Evolutionary conservation across 2,113 vertebrate species (phyloP), one percentile per base, ranked within the genome.

Genomic region (Ptyas mucosa): DNA sequence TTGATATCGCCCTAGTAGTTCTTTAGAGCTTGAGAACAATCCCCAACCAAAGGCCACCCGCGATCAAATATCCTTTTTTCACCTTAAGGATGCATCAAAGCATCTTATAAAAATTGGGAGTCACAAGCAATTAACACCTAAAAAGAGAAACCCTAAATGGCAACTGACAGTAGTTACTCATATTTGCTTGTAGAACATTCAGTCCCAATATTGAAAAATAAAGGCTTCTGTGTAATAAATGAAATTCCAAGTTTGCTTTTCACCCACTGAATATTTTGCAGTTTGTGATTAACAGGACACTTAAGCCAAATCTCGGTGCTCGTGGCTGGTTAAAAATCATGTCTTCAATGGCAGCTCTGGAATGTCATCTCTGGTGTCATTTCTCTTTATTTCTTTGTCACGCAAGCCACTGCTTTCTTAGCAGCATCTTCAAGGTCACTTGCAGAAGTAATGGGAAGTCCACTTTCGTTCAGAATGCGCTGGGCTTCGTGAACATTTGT

Each of bases 401-500:
- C 98, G 4, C 98, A 98, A 11, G 98, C 99, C 95, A 99, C 99
- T 0, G 98, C 99, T 95, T 99, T 99, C 97, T 95, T 98, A 43
- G 99, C 99, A 0, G 99, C 99, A 46, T 99, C 99, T 34, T 99
- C 99, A 91, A 99, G 97, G 97, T 99, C 97, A 0, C 58, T 97
- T 5, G 99, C 99, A 0, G 99, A 93, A 0, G 97, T 98, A 96
- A 99, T 99, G 91, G 99, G 98, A 85, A 99, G 98, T 0, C 99
- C 99, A 1, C 99, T 99, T 94, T 98, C 98, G 0, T 11, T 97
- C 95, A 99, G 98, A 34, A 99, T 99, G 29, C 96, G 97, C 96
- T 99, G 99, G 81, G 99, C 99, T 96, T 99, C 99, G 0, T 98
- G 96, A 58, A 99, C 99, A 23, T 99, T 99, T 90, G 99, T 99